Percentiles rank a stretch among this genome's conserved stretches.
Evolutionary conservation across 1,140 invertebrate species (phyloP).

Genomic region (Drosophila paulistorum): DNA sequence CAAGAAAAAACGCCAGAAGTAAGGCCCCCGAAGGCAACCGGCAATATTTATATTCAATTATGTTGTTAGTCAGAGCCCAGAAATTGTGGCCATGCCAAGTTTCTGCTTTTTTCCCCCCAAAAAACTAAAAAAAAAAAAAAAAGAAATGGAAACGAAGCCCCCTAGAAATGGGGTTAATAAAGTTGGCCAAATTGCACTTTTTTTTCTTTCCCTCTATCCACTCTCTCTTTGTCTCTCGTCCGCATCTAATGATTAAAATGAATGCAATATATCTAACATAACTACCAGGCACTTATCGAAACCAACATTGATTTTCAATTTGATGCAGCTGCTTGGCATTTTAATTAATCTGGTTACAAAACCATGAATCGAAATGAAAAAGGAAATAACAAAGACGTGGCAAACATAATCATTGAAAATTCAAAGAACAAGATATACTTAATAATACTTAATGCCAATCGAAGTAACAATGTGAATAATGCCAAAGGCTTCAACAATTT

Average conservation of each 20-base stretch:
- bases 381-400: neutral
- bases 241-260: conserved; percentile 1
- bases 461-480: conserved; percentile 9
- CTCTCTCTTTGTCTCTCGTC: neutral
- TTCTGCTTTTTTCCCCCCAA: neutral
- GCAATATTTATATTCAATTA: conserved; percentile 65
- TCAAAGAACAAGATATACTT: neutral
- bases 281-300: neutral
- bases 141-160: too few relatives aligned
- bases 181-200: conserved; percentile 5
- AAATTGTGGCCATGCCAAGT: conserved; percentile 32
- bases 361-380: neutral
- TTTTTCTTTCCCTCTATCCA: neutral
- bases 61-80: conserved; percentile 39
- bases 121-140: neutral
- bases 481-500: conserved; percentile 6
- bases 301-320: neutral
- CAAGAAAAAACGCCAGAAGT: neutral
- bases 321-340: neutral
- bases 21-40: conserved; percentile 29
- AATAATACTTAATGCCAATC: conserved; percentile 9
- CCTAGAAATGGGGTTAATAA: conserved; percentile 14
- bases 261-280: neutral
- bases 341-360: conserved; percentile 11
- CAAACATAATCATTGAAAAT: conserved; percentile 4